Percentiles rank a stretch among this genome's conserved stretches.
Conservation (phyloP, 2,797 vertebrate species). For the Sphaeramia orbicularis region DNA sequence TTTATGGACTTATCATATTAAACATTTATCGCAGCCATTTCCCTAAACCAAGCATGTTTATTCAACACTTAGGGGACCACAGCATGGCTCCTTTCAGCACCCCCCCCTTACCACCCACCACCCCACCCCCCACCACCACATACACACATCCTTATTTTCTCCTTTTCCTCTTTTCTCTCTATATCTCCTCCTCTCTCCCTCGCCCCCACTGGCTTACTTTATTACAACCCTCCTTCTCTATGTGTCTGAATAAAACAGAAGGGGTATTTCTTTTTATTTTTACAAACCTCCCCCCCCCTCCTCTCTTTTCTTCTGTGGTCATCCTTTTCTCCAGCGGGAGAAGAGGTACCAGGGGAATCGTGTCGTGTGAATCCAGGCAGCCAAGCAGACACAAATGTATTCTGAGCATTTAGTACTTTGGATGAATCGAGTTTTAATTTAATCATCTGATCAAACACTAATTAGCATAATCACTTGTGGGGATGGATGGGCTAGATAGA, state of each 20-base stretch:
- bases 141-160: conserved; percentile 54
- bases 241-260: conserved; percentile 59
- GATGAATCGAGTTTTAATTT: conserved; percentile 93
- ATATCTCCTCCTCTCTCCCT: conserved; percentile 45
- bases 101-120: conserved; percentile 6
- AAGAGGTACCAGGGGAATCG: conserved; percentile 64
- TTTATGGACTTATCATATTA: conserved; percentile 86
- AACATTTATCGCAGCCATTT: conserved; percentile 85
- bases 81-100: conserved; percentile 69
- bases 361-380: conserved; percentile 75
- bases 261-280: conserved; percentile 25
- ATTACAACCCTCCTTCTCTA: conserved; percentile 48
- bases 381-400: conserved; percentile 87
- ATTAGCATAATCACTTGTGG: conserved; percentile 95
- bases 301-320: conserved; percentile 38
- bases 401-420: conserved; percentile 88
- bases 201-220: conserved; percentile 54
- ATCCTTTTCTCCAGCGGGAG: conserved; percentile 55
- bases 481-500: conserved; percentile 84
- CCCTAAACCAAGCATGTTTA: conserved; percentile 85
- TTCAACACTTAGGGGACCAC: conserved; percentile 85
- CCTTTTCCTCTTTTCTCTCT: conserved; percentile 55
- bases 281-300: conserved; percentile 44
- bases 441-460: conserved; percentile 97
- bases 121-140: not conserved